These are phyloP conservation scores for Cyclura pinguis DNA, from an alignment of 2,797 vertebrate genomes.

Conservation along the genomic window DNA sequence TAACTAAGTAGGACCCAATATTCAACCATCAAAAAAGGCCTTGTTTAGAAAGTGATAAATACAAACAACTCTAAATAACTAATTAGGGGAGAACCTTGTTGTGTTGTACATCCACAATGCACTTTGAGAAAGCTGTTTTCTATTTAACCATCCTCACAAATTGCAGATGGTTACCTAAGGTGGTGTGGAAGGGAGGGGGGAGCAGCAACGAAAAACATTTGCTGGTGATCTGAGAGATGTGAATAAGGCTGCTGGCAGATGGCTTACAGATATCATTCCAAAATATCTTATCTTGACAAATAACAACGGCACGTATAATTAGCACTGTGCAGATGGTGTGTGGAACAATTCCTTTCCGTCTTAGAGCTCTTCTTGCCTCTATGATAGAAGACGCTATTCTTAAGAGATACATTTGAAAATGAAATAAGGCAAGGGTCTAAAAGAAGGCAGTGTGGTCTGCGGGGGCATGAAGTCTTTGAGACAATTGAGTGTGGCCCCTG, in stretches of 20 bases:
- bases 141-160: slow-evolving; percentile 52
- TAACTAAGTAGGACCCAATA: slow-evolving; percentile 32
- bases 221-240: slow-evolving; percentile 72
- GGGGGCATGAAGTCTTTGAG: background rate
- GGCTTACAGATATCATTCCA: slow-evolving; percentile 78
- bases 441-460: slow-evolving; percentile 3
- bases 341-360: slow-evolving; percentile 67
- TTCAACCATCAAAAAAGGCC: slow-evolving; percentile 49
- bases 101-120: slow-evolving; percentile 41
- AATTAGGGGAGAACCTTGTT: slow-evolving; percentile 49
- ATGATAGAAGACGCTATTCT: slow-evolving; percentile 65
- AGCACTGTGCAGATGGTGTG: slow-evolving; percentile 76
- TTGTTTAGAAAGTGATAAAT: slow-evolving; percentile 54
- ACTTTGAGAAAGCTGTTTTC: slow-evolving; percentile 58
- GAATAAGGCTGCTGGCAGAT: slow-evolving; percentile 78
- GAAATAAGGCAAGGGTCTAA: background rate
- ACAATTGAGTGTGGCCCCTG: too few species aligned
- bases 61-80: slow-evolving; percentile 56
- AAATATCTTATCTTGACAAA: slow-evolving; percentile 80
- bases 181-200: background rate
- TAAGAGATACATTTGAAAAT: slow-evolving; percentile 64
- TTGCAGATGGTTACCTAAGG: slow-evolving; percentile 59
- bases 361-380: slow-evolving; percentile 51
- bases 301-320: slow-evolving; percentile 77
- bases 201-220: slow-evolving; percentile 34